phyloP scores from a whole-genome alignment of 1,140 invertebrate genomes.

The Brachionus plicatilis region DNA sequence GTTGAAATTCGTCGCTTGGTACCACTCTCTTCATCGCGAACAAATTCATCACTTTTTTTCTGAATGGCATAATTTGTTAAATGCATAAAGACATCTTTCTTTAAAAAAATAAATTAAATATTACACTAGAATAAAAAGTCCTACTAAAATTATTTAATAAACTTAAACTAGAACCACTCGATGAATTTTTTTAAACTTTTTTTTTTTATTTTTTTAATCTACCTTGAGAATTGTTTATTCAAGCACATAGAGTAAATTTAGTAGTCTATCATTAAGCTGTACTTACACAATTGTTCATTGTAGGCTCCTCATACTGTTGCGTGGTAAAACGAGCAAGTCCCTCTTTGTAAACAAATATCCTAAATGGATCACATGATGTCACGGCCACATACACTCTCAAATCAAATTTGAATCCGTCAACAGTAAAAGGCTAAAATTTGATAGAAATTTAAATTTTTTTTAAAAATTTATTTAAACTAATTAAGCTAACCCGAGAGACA shows the following conservation, averaged over 20 bases:
- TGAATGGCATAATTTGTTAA: constrained; percentile 58
- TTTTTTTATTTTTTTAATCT: not conserved
- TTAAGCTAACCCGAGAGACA: constrained; percentile 6
- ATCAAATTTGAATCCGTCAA: constrained; percentile 60
- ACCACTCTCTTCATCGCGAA: constrained; percentile 66
- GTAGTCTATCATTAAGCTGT: not conserved
- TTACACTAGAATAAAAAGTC: not conserved
- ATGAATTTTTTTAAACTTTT: not conserved
- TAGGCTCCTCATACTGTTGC: constrained; percentile 73
- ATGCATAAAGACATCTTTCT: constrained; percentile 58
- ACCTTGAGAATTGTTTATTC: not conserved
- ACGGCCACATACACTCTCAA: constrained; percentile 57
- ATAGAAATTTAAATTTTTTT: constrained; percentile 32
- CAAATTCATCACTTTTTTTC: constrained; percentile 67
- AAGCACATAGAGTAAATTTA: not conserved
- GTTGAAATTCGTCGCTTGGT: constrained; percentile 80
- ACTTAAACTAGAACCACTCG: too few relatives aligned
- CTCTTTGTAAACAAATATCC: constrained; percentile 57
- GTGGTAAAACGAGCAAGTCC: constrained; percentile 71
- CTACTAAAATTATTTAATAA: too few relatives aligned
- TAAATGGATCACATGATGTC: constrained; percentile 57
- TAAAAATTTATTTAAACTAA: not conserved
- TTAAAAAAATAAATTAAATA: constrained; percentile 25
- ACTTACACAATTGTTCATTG: constrained; percentile 48
- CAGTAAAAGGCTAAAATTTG: constrained; percentile 57